Evolutionary conservation across 2,888 invertebrate genomes (phyloP), one percentile per base, ranked within the genome.

Genomic region (Agrochola macilenta): DNA sequence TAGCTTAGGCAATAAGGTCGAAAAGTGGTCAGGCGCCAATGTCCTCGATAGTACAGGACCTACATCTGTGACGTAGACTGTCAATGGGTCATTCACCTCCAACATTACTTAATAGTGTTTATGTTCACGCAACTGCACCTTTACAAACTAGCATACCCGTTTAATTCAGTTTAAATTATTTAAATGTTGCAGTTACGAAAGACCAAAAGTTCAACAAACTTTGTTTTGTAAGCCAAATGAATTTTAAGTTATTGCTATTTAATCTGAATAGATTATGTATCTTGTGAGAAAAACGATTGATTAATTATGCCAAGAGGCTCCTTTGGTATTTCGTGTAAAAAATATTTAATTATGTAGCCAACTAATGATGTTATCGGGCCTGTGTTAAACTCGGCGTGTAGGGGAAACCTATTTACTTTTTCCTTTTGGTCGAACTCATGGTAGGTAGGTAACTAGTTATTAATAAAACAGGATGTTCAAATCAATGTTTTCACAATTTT

Each of bases 61-160:
- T 76, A 66, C 73, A 71, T 82, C 61, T 80, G 68, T 89, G 89
- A 84, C 86, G 88, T 85, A 85, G 83, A 71, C 86, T 83, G 86
- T 88, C 83, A 79, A 81, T 49, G 46, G 90, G 88, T 89, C 90
- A 83, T 89, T 90, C 87, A 89, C 86, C 89, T 88, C 74, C 14
- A 79, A 73, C 58, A 86, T 88, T 87, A 88, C 88, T 75, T 88
- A 88, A 88, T 86, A 88, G 76, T 86, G 54, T 87, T 84, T 84
- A 83, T 88, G 77, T 86, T 85, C 85, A 87, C 84, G 88, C 85
- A 87, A 88, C 88, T 88, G 84, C 88, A 87, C 88, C 88, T 88
- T 84, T 80, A 86, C 81, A 80, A 82, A 83, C 83, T 82, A 74
- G 81, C 79, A 84, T 87, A 84, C 88, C 83, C 86, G 88, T 87